Base-by-base conservation (phyloP, 2,888 invertebrate species). In the Listrodromus nycthemerus region DNA sequence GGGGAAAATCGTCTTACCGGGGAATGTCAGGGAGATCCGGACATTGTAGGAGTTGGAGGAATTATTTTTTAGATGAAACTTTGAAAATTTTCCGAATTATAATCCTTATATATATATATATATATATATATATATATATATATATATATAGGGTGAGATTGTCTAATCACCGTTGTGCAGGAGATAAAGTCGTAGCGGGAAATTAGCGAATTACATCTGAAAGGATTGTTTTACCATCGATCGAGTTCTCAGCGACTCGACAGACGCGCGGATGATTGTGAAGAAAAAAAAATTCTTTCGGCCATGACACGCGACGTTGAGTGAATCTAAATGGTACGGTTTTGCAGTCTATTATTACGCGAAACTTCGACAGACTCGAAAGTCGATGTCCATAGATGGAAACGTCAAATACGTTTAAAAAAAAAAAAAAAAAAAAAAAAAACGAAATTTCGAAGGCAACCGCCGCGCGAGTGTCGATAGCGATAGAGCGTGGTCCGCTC, bases 241-340 rank as follows among this genome's bases (percentile, higher is more conserved):
- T 61, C 21, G 61, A 16, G 6, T n/a, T 61, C 61, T 61, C 61
- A 6, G 6, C 1, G 33, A 5, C n/a, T 61, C 13, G 61, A 30
- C n/a, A n/a, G 5, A 61, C 30, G 16, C 13, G 27, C 30, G n/a
- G 7, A 69, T 7, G 27, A 66, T 21, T 45, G 21, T 37, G 30
- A 78, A 45, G n/a, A n/a, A 45, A 37, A 5, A 30, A 37, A 45
- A 13, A 45, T 45, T 45, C 41, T 45, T 13, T 45, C 16, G 41
- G 10, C 16, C 78, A 19, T 50, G 61, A 78, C 79, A 55, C 5
- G 41, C 61, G 45, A 1, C 52, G 71, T 71, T 41, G 13, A 71
- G 71, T 65, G 63, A 52, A 63, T 79, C 65, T 66, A 65, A 78
- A 70, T 79, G 52, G 71, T 63, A 24, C 41, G 52, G 52, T 19